These are phyloP conservation scores for Caiman crocodilus DNA, from an alignment of 2,797 vertebrate species.

Conservation along the genomic window DNA sequence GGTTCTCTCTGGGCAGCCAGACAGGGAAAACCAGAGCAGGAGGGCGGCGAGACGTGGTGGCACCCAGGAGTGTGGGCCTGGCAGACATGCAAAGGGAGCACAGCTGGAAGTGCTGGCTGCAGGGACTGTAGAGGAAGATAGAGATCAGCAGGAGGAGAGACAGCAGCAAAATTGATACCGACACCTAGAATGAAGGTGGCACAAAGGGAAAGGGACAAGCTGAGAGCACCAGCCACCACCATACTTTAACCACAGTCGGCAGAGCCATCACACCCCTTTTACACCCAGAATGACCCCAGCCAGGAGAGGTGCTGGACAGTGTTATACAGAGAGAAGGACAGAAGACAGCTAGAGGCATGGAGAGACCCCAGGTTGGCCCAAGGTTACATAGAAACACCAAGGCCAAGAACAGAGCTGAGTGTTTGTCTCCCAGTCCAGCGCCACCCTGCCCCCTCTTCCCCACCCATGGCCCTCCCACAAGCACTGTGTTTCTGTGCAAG, in stretches of 20 bases:
- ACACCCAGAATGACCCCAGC: too few relatives aligned
- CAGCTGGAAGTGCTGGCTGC: background rate
- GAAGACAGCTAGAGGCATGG: too few relatives aligned
- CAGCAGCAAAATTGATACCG: constrained; percentile 27
- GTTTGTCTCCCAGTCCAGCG: too few relatives aligned
- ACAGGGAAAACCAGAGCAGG: background rate
- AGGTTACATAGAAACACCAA: too few relatives aligned
- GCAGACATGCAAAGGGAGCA: background rate
- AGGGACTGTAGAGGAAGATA: background rate
- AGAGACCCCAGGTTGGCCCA: too few relatives aligned
- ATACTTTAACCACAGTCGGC: background rate
- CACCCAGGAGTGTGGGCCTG: background rate
- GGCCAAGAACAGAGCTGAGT: too few relatives aligned
- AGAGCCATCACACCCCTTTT: background rate
- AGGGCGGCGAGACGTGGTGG: background rate
- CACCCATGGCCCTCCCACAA: too few relatives aligned
- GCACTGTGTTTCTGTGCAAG: too few relatives aligned
- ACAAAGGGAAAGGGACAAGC: background rate
- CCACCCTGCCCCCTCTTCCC: too few relatives aligned
- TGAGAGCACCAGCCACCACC: background rate
- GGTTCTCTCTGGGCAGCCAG: background rate
- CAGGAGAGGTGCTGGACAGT: too few relatives aligned
- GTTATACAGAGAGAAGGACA: too few relatives aligned
- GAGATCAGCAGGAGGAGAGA: constrained; percentile 10
- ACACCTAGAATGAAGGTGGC: constrained; percentile 11